A percentile compares a stretch with the other conserved stretches of the same genome.
These are phyloP conservation scores for Bombus balteatus DNA, from an alignment of 1,140 invertebrate genomes.

Conservation along the genomic window DNA sequence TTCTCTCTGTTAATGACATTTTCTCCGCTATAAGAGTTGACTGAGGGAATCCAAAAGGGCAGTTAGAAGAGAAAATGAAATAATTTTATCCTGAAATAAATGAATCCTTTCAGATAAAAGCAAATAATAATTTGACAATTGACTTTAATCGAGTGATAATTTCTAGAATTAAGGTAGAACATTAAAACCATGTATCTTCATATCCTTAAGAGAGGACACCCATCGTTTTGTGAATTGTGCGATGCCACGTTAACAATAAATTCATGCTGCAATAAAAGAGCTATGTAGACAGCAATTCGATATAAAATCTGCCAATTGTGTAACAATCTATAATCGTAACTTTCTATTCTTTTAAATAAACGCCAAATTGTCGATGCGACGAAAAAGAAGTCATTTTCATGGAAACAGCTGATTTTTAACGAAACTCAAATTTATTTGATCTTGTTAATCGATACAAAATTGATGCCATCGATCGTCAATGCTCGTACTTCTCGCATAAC, in stretches of 20 bases:
- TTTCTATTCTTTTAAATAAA: too few relatives aligned
- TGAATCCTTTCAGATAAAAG: neutral
- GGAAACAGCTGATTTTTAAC: neutral
- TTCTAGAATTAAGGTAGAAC: too few relatives aligned
- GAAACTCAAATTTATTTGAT: neutral
- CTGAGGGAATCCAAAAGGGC: neutral
- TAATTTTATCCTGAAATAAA: too few relatives aligned
- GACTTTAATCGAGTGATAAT: too few relatives aligned
- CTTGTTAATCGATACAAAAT: neutral
- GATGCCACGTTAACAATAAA: too few relatives aligned
- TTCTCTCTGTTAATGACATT: constrained; percentile 58
- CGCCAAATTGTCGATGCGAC: neutral
- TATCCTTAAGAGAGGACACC: too few relatives aligned
- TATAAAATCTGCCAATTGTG: too few relatives aligned
- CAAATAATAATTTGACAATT: neutral
- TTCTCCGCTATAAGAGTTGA: constrained; percentile 13
- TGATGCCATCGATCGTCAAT: neutral
- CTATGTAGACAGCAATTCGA: too few relatives aligned
- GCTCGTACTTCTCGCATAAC: neutral
- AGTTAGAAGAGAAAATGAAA: neutral
- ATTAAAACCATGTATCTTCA: too few relatives aligned
- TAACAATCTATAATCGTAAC: too few relatives aligned
- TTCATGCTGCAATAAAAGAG: too few relatives aligned
- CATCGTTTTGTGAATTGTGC: too few relatives aligned
- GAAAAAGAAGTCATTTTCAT: neutral